Percentiles rank a stretch among this genome's conserved stretches.
Evolutionary conservation across 2,888 invertebrate genomes (phyloP).

Genomic region (Pachycephus smyrnensis): DNA sequence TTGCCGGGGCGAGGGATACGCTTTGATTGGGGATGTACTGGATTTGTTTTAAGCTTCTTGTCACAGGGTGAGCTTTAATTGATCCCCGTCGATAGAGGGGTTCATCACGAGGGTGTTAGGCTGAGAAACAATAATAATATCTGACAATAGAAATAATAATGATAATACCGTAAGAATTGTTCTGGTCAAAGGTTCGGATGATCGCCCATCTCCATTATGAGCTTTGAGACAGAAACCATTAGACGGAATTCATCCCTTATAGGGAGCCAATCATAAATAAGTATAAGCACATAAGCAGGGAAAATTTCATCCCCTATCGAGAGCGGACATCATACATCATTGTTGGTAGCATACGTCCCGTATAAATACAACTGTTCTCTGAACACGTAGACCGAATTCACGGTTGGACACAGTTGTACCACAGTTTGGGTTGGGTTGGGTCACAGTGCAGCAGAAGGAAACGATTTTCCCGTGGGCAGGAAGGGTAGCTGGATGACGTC

Average conservation of each 20-base stretch:
- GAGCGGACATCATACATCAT: background rate
- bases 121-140: no score
- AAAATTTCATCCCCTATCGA: background rate
- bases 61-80: no score
- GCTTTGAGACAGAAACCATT: constrained; percentile 5
- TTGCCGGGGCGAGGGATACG: constrained; percentile 2
- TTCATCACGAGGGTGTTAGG: no score
- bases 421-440: background rate
- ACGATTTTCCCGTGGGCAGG: constrained; percentile 4
- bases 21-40: background rate
- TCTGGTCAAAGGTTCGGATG: no score
- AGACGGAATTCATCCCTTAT: background rate
- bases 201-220: no score
- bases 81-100: no score
- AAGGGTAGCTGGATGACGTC: background rate
- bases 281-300: constrained; percentile 26
- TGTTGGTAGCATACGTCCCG: constrained; percentile 1
- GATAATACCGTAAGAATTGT: no score
- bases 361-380: constrained; percentile 7
- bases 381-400: no score
- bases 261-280: constrained; percentile 25
- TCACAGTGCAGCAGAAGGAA: background rate
- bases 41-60: no score
- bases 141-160: no score
- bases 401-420: no score